Evolutionary conservation across 2,113 vertebrate species (phyloP).

Genomic region (Microtus montanus): DNA sequence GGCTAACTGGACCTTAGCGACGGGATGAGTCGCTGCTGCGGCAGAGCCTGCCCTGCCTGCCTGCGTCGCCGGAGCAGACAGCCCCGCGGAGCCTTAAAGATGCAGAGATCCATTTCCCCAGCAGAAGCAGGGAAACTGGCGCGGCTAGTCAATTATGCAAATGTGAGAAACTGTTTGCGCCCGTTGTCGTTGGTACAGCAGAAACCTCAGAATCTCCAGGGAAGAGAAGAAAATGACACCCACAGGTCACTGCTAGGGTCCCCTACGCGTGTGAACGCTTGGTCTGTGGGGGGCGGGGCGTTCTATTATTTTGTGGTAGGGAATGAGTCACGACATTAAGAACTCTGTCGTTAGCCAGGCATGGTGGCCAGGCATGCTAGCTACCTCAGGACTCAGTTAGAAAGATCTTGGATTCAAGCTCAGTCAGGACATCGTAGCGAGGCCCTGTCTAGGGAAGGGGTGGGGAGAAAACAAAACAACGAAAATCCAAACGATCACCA

Average conservation of each 20-base stretch:
- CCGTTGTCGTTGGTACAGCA: neutral
- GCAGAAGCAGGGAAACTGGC: neutral
- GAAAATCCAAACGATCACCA: neutral
- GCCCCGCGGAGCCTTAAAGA: slow-evolving; percentile 81
- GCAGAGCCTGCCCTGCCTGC: slow-evolving; percentile 89
- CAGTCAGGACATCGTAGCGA: neutral
- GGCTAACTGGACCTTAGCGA: slow-evolving; percentile 80
- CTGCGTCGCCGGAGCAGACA: slow-evolving; percentile 26
- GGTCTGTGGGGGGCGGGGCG: neutral
- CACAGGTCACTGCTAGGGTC: neutral
- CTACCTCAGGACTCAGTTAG: neutral
- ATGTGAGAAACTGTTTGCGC: neutral
- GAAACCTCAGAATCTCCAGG: neutral
- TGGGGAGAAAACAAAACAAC: neutral
- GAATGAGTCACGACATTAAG: neutral
- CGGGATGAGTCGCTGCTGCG: slow-evolving; percentile 83
- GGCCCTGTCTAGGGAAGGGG: neutral
- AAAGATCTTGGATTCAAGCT: neutral
- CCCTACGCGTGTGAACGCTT: fast-evolving
- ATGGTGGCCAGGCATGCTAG: neutral
- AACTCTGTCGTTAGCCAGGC: neutral
- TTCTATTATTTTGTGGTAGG: neutral
- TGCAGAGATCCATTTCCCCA: slow-evolving; percentile 77
- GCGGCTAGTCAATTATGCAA: neutral
- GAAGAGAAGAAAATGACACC: neutral